Evolutionary conservation across 2,797 vertebrate species (phyloP), one percentile per base, ranked within the genome.

Genomic region (Pseudomugil gertrudae): DNA sequence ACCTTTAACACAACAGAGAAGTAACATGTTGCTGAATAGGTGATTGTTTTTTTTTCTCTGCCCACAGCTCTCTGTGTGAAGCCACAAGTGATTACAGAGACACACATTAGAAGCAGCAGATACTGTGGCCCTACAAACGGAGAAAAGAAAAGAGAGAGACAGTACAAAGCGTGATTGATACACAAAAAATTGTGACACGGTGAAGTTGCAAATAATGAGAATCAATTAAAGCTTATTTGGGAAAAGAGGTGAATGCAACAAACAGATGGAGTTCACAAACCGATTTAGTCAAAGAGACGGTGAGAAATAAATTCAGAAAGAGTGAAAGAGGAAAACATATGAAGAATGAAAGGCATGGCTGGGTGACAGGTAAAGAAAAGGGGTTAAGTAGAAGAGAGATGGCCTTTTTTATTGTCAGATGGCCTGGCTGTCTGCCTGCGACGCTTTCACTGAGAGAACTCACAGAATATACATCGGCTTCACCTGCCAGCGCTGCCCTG

Each of bases 401-500:
- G 55, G 56, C 64, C 63, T 75, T 56, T 66, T 76, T 77, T 78
- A 77, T 80, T 65, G 76, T 79, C 67, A 67, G 67, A 83, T 74
- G 76, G 80, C 72, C 80, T 53, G 64, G 54, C 80, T 72, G 72
- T 80, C 83, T 74, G 69, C 43, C 58, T 59, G 80, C 83, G 86
- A 87, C 85, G 81, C 68, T 29, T 85, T 88, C 80, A 78, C 72
- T 24, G 63, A 76, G 81, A 89, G 69, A 76, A 85, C 80, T 85
- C 84, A 79, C 77, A 65, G 72, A 76, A 85, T 80, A 90, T 90
- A 83, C 79, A 66, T 63, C 71, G 81, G 70, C 75, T 85, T 87
- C 88, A 88, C 89, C 89, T 90, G 85, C 81, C 83, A 85, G 71
- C 69, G 19, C 76, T 77, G 79, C 69, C 81, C 82, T 78, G 74